phyloP scores from a whole-genome alignment of 2,797 vertebrate genomes.

The Coendou prehensilis region DNA sequence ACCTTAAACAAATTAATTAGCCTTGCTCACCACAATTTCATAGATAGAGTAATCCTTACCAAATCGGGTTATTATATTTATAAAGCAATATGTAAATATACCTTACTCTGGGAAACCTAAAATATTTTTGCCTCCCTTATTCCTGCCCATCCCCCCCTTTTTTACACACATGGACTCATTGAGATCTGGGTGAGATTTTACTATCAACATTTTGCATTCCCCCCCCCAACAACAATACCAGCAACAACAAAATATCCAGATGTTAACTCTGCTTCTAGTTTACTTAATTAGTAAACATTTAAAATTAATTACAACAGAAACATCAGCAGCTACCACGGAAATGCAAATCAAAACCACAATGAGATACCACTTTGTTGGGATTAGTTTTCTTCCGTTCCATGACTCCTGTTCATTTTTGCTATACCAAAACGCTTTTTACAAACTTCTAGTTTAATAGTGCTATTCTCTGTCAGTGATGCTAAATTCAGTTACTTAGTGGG shows the following conservation, averaged over 20 bases:
- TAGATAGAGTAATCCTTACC: background rate
- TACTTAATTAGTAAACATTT: background rate
- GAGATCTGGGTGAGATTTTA: background rate
- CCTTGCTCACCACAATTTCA: background rate
- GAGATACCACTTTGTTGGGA: background rate
- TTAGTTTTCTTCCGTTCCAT: conserved; percentile 5
- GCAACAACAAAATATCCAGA: background rate
- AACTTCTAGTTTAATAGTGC: background rate
- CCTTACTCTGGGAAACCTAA: background rate
- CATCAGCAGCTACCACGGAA: background rate
- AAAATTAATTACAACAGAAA: background rate
- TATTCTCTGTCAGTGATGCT: background rate
- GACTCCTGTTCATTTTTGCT: background rate
- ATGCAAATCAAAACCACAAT: background rate
- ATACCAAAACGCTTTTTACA: background rate
- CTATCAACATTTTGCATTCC: background rate
- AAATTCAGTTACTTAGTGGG: background rate
- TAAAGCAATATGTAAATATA: conserved; percentile 35
- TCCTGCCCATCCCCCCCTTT: background rate
- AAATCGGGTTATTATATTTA: background rate
- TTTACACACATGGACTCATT: background rate
- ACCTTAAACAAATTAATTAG: conserved; percentile 63
- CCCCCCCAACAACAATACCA: background rate
- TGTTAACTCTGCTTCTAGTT: background rate
- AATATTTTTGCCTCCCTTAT: background rate